Conservation (phyloP, 2,888 invertebrate species). For the Malthinus flaveolus region DNA sequence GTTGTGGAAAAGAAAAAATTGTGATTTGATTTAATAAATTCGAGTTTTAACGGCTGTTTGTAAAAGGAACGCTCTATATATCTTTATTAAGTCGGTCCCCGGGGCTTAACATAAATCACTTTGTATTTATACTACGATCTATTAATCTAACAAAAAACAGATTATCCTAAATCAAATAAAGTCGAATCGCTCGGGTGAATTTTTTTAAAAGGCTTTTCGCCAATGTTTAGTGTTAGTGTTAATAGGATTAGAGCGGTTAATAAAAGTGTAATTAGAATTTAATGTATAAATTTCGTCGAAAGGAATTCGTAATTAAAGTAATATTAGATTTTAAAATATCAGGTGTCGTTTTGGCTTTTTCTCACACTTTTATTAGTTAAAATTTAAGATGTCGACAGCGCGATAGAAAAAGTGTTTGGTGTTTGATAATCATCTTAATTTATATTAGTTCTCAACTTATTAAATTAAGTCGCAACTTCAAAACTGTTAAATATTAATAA, state of each 20-base stretch:
- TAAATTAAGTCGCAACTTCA: too few relatives aligned
- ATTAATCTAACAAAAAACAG: slow-evolving; percentile 32
- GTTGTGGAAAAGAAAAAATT: slow-evolving; percentile 1
- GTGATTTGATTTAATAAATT: slow-evolving; percentile 17
- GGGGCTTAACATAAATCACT: slow-evolving; percentile 37
- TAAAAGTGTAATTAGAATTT: slow-evolving; percentile 4
- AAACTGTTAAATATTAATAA: too few relatives aligned
- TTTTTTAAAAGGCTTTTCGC: slow-evolving; percentile 5
- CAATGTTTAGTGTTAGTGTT: not conserved
- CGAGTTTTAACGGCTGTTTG: slow-evolving; percentile 14
- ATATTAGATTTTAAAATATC: slow-evolving; percentile 3
- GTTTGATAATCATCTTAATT: too few relatives aligned
- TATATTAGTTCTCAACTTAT: too few relatives aligned
- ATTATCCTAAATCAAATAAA: slow-evolving; percentile 34
- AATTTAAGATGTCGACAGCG: too few relatives aligned
- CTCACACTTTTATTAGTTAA: not conserved
- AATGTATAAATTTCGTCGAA: slow-evolving; percentile 3
- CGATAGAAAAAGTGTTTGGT: too few relatives aligned
- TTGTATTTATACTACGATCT: slow-evolving; percentile 37
- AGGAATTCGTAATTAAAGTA: slow-evolving; percentile 4
- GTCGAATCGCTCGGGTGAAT: slow-evolving; percentile 13
- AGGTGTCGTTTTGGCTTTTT: slow-evolving; percentile 4
- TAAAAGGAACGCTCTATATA: slow-evolving; percentile 30
- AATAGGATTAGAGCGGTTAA: slow-evolving; percentile 2
- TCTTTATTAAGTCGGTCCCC: slow-evolving; percentile 36